Conservation (phyloP, 2,888 invertebrate genomes). For the Liodrosophila aerea region DNA sequence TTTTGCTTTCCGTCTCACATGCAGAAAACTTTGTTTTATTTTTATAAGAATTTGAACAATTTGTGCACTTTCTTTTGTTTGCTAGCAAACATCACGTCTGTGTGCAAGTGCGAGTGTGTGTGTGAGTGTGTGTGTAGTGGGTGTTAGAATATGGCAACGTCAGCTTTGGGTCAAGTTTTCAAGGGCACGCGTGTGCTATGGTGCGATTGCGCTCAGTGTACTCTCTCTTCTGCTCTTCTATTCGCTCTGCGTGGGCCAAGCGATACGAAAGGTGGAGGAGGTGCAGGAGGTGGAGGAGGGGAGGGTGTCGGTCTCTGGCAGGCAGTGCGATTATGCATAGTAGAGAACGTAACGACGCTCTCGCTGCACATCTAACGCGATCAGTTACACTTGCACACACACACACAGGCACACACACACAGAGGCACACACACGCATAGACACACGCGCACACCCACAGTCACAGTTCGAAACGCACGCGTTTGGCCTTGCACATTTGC, state of each 20-base stretch:
- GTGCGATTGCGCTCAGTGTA: constrained; percentile 30
- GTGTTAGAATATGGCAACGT: constrained; percentile 41
- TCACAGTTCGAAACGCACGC: constrained; percentile 49
- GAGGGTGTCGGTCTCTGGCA: background rate
- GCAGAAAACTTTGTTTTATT: constrained; percentile 44
- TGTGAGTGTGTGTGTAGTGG: constrained; percentile 3
- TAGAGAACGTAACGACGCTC: constrained; percentile 18
- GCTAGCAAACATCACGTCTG: constrained; percentile 59
- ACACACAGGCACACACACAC: constrained; percentile 8
- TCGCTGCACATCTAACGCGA: constrained; percentile 55
- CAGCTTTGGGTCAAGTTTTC: constrained; percentile 71
- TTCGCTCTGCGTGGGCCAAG: too few species aligned
- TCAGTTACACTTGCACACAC: constrained; percentile 61
- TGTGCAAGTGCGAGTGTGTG: background rate
- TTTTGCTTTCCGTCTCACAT: constrained; percentile 36
- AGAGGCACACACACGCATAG: background rate
- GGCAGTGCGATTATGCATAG: constrained; percentile 30
- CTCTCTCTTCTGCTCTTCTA: too few species aligned
- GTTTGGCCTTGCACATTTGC: constrained; percentile 63
- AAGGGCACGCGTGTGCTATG: constrained; percentile 70
- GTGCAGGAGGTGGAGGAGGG: background rate
- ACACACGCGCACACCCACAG: constrained; percentile 7
- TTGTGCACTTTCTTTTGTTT: constrained; percentile 76
- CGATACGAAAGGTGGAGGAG: too few species aligned
- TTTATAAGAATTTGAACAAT: constrained; percentile 65